These are phyloP conservation scores for Zaprionus ornatus DNA, from an alignment of 1,140 invertebrate genomes.

Conservation along the genomic window DNA sequence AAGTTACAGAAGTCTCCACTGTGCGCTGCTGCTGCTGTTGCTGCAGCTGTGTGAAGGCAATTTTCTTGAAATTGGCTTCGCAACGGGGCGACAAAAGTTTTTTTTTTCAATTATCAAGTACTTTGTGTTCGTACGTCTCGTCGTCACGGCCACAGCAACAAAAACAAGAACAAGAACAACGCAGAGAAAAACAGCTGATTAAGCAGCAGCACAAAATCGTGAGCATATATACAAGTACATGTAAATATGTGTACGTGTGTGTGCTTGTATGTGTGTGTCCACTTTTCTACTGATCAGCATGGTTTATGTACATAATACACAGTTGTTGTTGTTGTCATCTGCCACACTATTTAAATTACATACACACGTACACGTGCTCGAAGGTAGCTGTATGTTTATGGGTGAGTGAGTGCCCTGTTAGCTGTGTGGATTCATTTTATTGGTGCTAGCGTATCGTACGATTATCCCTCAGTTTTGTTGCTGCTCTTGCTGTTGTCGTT, in stretches of 20 bases:
- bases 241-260: slow-evolving; percentile 7
- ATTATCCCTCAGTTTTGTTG: slow-evolving; percentile 61
- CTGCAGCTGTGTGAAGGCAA: background rate
- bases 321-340: slow-evolving; percentile 20
- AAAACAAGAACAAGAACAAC: slow-evolving; percentile 17
- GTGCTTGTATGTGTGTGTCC: slow-evolving; percentile 27
- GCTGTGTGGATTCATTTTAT: slow-evolving; percentile 81
- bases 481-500: slow-evolving; percentile 49
- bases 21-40: slow-evolving; percentile 4
- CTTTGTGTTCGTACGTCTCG: background rate
- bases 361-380: slow-evolving; percentile 2
- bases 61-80: slow-evolving; percentile 10
- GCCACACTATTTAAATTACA: slow-evolving; percentile 30
- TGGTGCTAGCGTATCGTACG: slow-evolving; percentile 78
- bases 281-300: slow-evolving; percentile 42
- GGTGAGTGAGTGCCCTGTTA: slow-evolving; percentile 42
- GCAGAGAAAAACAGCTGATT: slow-evolving; percentile 47
- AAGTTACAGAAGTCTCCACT: slow-evolving; percentile 27
- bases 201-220: slow-evolving; percentile 27
- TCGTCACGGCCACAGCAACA: background rate
- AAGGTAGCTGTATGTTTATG: background rate
- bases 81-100: slow-evolving; percentile 16
- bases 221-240: background rate
- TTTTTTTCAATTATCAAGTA: slow-evolving; percentile 38
- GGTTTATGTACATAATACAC: slow-evolving; percentile 11